phyloP scores from a whole-genome alignment of 1,140 invertebrate genomes.

The Varroa destructor region DNA sequence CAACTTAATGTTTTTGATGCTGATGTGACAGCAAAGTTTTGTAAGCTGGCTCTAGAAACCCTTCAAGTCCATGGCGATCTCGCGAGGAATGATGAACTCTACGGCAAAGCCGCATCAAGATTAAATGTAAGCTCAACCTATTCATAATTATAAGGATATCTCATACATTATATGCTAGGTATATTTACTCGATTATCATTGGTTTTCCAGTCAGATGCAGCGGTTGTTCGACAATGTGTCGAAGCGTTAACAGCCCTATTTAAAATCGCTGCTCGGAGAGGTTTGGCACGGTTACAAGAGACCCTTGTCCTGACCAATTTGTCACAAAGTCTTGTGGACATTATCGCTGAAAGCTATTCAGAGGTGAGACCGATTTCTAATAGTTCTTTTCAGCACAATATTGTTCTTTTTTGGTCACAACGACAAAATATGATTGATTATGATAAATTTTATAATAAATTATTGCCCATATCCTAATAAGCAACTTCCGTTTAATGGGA shows the following conservation, averaged over 20 bases:
- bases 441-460: no score
- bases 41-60: constrained; percentile 8
- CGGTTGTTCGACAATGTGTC: not conserved
- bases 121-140: not conserved
- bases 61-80: not conserved
- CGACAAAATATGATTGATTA: no score
- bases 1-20: constrained; percentile 18
- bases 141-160: no score
- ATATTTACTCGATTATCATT: no score
- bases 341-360: constrained; percentile 1
- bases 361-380: not conserved
- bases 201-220: not conserved
- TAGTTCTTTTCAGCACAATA: no score
- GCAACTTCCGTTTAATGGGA: no score
- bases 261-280: constrained; percentile 16
- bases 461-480: no score
- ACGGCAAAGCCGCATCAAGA: constrained; percentile 2
- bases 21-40: constrained; percentile 12
- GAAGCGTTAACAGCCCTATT: constrained; percentile 9
- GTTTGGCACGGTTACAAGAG: not conserved
- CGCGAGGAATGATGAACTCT: constrained; percentile 6
- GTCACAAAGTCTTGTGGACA: constrained; percentile 1
- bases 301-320: constrained; percentile 6
- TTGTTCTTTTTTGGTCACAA: no score
- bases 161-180: no score